phyloP scores from a whole-genome alignment of 1,140 invertebrate genomes.

The Bicyclus anynana region DNA sequence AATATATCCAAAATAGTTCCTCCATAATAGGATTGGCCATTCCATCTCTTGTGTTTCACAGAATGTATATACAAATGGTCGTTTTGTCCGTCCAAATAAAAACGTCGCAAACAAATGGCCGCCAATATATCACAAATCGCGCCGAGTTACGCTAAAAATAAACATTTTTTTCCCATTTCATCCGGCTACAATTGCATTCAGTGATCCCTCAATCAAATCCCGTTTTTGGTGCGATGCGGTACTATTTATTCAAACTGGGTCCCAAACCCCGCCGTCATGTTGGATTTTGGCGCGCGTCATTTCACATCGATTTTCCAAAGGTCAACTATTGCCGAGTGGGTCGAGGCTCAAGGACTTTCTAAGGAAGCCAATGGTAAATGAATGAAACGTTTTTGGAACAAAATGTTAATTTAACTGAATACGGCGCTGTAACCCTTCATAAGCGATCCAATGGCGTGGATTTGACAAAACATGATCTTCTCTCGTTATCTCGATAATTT shows the following conservation, averaged over 20 bases:
- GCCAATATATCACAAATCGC: constrained; percentile 19
- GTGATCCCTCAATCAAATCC: constrained; percentile 29
- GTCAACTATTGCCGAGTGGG: background rate
- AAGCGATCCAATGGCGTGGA: too few species aligned
- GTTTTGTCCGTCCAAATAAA: constrained; percentile 7
- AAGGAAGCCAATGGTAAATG: background rate
- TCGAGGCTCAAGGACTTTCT: background rate
- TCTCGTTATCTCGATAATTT: too few species aligned
- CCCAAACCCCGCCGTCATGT: constrained; percentile 2
- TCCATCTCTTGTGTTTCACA: background rate
- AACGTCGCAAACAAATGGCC: constrained; percentile 10
- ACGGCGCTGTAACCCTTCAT: too few species aligned
- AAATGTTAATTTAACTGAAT: too few species aligned
- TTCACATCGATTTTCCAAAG: constrained; percentile 17
- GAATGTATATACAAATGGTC: background rate
- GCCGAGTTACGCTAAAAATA: constrained; percentile 31
- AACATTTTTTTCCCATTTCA: constrained; percentile 20
- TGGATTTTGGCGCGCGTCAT: constrained; percentile 14
- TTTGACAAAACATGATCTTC: too few species aligned
- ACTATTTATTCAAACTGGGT: constrained; percentile 21
- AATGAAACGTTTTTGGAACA: background rate
- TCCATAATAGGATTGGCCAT: background rate
- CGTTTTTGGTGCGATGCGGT: constrained; percentile 23
- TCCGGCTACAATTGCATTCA: constrained; percentile 23
- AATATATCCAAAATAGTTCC: background rate